Evolutionary conservation across 1,140 invertebrate genomes (phyloP).

Genomic region (Coenobita brevimanus): DNA sequence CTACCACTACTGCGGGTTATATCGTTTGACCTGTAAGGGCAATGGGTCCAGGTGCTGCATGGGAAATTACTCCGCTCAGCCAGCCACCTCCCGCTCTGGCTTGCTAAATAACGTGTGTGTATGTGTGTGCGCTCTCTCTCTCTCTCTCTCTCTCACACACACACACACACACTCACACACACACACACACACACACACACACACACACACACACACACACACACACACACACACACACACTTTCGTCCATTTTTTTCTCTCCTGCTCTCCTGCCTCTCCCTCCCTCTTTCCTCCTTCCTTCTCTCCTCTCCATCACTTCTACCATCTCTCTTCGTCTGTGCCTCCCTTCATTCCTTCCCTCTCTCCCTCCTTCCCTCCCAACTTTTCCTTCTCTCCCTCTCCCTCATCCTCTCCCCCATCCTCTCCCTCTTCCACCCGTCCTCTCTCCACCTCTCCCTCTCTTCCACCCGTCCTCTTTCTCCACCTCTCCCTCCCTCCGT

Average conservation of each 20-base stretch:
- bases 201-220: background rate
- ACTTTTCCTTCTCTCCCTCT: too few species aligned
- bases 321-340: background rate
- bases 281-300: background rate
- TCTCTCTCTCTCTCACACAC: background rate
- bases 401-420: too few species aligned
- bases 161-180: background rate
- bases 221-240: background rate
- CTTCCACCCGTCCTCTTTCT: background rate
- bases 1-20: too few species aligned
- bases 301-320: background rate
- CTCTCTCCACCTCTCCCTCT: background rate
- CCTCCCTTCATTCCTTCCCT: too few species aligned
- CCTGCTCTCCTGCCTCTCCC: too few species aligned
- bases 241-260: background rate
- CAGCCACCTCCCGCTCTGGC: too few species aligned
- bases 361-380: background rate
- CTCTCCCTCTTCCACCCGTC: too few species aligned
- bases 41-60: too few species aligned
- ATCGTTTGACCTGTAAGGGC: too few species aligned
- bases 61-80: too few species aligned
- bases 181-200: background rate
- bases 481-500: too few species aligned
- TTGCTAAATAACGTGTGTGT: too few species aligned
- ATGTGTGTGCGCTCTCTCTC: background rate